phyloP scores from a whole-genome alignment of 2,113 vertebrate species.

The Dicerorhinus sumatrensis region DNA sequence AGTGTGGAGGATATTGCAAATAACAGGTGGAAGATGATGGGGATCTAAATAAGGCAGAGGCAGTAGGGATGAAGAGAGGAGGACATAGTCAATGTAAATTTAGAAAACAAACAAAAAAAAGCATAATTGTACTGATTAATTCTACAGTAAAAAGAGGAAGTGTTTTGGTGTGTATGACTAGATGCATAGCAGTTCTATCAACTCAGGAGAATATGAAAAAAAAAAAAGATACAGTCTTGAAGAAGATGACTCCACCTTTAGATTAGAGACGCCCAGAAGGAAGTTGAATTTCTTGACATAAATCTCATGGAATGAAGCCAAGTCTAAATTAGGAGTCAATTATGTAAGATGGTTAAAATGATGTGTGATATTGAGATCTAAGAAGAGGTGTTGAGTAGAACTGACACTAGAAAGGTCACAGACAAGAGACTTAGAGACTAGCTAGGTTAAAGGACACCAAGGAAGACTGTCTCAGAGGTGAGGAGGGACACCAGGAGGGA shows the following conservation, averaged over 20 bases:
- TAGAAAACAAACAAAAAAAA: not conserved
- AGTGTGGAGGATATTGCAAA: not conserved
- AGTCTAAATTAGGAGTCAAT: not conserved
- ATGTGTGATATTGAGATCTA: not conserved
- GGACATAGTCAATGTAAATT: not conserved
- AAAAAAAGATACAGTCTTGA: not conserved
- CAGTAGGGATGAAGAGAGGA: not conserved
- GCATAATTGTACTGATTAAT: not conserved
- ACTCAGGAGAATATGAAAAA: not conserved
- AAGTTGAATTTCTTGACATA: not conserved
- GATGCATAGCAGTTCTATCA: not conserved
- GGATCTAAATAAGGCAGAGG: not conserved
- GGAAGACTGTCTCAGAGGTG: not conserved
- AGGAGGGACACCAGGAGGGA: not conserved
- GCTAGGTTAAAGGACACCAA: not conserved
- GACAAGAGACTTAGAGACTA: not conserved
- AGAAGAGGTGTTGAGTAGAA: not conserved
- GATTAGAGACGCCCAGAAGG: not conserved
- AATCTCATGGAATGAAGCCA: not conserved
- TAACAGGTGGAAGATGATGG: not conserved
- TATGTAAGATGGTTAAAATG: not conserved
- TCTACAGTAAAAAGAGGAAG: not conserved
- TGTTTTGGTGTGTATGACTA: fast-evolving
- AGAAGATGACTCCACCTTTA: not conserved
- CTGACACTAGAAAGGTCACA: not conserved